Percentiles rank a stretch among this genome's conserved stretches.
Conservation (phyloP, 53 echinoderm and acorn worm species). For the Echinarachnius parma region DNA sequence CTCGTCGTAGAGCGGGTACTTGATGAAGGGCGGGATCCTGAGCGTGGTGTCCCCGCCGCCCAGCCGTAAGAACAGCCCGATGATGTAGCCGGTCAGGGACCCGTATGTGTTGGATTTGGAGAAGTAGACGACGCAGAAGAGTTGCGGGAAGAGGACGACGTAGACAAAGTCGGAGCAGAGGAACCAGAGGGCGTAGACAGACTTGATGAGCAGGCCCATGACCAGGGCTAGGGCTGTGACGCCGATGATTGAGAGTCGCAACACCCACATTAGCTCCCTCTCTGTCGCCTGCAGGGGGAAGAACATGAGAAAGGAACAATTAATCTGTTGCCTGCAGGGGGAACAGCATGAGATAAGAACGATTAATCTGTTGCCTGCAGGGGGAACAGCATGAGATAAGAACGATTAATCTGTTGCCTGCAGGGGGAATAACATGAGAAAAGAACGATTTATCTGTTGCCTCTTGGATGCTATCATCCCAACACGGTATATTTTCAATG, state of each 20-base stretch:
- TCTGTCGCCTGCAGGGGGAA: constrained; percentile 71
- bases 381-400: too few species aligned
- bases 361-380: too few species aligned
- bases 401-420: too few species aligned
- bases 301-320: neutral
- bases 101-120: constrained; percentile 66
- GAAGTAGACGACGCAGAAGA: constrained; percentile 97
- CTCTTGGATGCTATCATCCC: too few species aligned
- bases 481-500: too few species aligned
- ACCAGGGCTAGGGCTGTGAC: constrained; percentile 72
- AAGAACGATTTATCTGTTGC: too few species aligned
- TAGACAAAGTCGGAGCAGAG: constrained; percentile 98
- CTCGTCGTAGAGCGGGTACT: constrained; percentile 58
- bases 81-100: constrained; percentile 56
- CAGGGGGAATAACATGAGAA: too few species aligned
- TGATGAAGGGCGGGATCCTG: constrained; percentile 46
- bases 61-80: constrained; percentile 58
- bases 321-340: too few species aligned
- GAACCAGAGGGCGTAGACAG: constrained; percentile 97
- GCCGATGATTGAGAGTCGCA: constrained; percentile 72
- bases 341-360: too few species aligned
- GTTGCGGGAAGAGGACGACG: constrained; percentile 92
- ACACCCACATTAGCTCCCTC: constrained; percentile 84
- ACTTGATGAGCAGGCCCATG: constrained; percentile 83
- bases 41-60: constrained; percentile 60